Conservation (phyloP, 2,888 invertebrate species). For the Flabesymbios commensalis region DNA sequence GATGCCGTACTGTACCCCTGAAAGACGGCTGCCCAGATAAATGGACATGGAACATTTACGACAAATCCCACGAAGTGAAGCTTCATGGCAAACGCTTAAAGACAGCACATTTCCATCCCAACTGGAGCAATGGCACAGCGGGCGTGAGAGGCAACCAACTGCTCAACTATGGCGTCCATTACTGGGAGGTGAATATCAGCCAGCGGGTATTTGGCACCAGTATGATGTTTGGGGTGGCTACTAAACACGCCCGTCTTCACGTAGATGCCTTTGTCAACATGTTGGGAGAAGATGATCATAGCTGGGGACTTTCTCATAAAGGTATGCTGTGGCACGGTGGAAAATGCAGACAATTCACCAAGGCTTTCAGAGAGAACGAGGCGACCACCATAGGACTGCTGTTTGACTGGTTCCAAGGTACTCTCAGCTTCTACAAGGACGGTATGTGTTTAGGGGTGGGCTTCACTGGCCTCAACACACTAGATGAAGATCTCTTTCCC, state of each 20-base stretch:
- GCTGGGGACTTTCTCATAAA: conserved; percentile 77
- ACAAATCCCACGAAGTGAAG: conserved; percentile 66
- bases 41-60: conserved; percentile 73
- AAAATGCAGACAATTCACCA: conserved; percentile 69
- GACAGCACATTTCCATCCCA: conserved; percentile 75
- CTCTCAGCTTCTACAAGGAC: conserved; percentile 74
- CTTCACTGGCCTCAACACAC: conserved; percentile 69
- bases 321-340: conserved; percentile 74
- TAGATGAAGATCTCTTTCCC: conserved; percentile 70
- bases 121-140: conserved; percentile 77
- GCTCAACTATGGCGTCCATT: conserved; percentile 68
- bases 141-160: conserved; percentile 71
- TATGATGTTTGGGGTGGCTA: conserved; percentile 77
- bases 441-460: conserved; percentile 73
- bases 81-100: conserved; percentile 61
- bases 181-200: conserved; percentile 71
- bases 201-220: conserved; percentile 74
- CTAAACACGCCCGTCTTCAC: conserved; percentile 67
- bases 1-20: conserved; percentile 8
- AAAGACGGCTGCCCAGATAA: conserved; percentile 68
- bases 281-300: conserved; percentile 72
- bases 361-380: conserved; percentile 73
- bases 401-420: conserved; percentile 71
- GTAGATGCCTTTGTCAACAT: conserved; percentile 73
- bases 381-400: conserved; percentile 72